Evolutionary conservation across 2,797 vertebrate genomes (phyloP).

Genomic region (Dendrocincla fuliginosa): DNA sequence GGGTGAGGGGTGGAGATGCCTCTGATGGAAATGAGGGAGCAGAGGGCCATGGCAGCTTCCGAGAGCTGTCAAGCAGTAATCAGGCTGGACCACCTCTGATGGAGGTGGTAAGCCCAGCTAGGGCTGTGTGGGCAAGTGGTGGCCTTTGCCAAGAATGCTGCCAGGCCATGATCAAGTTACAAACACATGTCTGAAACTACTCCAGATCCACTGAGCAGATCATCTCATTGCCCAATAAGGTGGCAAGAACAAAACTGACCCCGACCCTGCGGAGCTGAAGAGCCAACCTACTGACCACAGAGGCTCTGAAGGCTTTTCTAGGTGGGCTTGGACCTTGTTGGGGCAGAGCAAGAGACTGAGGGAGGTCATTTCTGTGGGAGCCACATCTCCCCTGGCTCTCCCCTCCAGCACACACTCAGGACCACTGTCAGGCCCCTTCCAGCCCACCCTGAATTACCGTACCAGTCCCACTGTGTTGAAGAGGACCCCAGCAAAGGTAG

Average conservation of each 20-base stretch:
- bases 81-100: not conserved
- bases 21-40: not conserved
- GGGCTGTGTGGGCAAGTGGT: not conserved
- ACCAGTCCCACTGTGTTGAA: slow-evolving; percentile 98
- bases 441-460: slow-evolving; percentile 48
- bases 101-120: not conserved
- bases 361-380: not conserved
- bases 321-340: not conserved
- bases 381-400: not conserved
- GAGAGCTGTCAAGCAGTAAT: not conserved
- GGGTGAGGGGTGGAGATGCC: not conserved
- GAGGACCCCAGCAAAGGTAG: slow-evolving; percentile 94
- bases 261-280: not conserved
- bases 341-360: not conserved
- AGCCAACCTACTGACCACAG: not conserved
- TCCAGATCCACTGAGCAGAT: not conserved
- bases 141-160: not conserved
- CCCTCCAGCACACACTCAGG: not conserved
- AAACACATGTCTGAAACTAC: not conserved
- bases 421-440: not conserved
- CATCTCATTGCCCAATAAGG: not conserved
- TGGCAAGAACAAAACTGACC: not conserved
- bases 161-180: not conserved
- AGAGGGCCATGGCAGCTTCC: not conserved
- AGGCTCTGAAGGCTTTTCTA: not conserved